Evolutionary conservation across 2,888 invertebrate species (phyloP).

Genomic region (Caenorhabditis sinica): DNA sequence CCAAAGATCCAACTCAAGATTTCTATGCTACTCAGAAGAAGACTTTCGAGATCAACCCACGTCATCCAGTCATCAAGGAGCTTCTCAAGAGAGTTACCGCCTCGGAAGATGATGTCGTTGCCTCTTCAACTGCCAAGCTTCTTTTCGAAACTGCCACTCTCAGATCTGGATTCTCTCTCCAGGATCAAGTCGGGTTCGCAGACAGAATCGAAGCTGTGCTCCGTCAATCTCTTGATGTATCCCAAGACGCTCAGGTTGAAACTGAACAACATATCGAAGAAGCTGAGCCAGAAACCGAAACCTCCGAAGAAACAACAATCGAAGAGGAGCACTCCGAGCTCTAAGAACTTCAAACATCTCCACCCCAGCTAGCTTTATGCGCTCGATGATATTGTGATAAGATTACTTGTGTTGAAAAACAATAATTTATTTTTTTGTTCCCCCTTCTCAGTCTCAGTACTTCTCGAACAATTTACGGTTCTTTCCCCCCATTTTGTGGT

Average conservation of each 20-base stretch:
- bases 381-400: conserved; percentile 44
- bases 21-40: conserved; percentile 93
- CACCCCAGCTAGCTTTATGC: conserved; percentile 47
- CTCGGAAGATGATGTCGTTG: conserved; percentile 89
- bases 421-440: conserved; percentile 22
- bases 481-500: conserved; percentile 30
- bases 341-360: conserved; percentile 52
- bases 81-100: conserved; percentile 90
- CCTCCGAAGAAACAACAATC: conserved; percentile 72
- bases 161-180: conserved; percentile 94
- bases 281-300: conserved; percentile 86
- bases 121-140: conserved; percentile 91
- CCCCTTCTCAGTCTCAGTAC: conserved; percentile 58
- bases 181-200: conserved; percentile 91
- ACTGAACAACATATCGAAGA: conserved; percentile 85
- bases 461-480: conserved; percentile 64
- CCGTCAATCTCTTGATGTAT: conserved; percentile 85
- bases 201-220: conserved; percentile 94
- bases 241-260: conserved; percentile 82
- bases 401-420: conserved; percentile 30
- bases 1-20: conserved; percentile 92
- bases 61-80: conserved; percentile 96
- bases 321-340: conserved; percentile 83
- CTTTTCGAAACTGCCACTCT: conserved; percentile 95
- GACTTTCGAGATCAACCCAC: conserved; percentile 96